Base-by-base conservation (phyloP, 1,140 invertebrate species). In the Ostrea edulis region DNA sequence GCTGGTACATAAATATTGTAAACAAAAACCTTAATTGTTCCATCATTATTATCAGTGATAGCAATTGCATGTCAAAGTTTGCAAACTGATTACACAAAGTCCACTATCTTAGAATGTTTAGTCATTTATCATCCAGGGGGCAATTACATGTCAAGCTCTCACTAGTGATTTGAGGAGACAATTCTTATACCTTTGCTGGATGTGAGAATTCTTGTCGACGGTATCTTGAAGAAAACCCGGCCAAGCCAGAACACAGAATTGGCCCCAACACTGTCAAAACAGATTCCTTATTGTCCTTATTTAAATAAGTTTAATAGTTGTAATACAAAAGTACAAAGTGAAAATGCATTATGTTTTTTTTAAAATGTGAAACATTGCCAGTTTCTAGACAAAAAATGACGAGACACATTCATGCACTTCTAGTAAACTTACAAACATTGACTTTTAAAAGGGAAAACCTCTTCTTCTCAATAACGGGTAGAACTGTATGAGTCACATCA, bases 161-260 rank as follows among this genome's bases (percentile, higher is more conserved):
- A 85, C 8, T 25, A 9, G 8, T 84, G 20, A 58, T 9, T 53
- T 54, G 12, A 22, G 14, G 4, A 20, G 25, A 54, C 25, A 84
- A 52, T 22, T 54, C 25, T 3, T 29, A 77, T 77, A 77, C 68
- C 65, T 87, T 84, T 35, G 25, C 51, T n/a, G 65, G 87, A 55
- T 35, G 86, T 14, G 65, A 25, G 14, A 84, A 51, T 25, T 84
- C 35, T 35, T 87, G 65, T 5, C 9, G 44, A 44, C 53, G 71
- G 53, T 87, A 87, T 87, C 87, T 84, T 22, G 51, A 22, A 20
- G 35, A 58, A 87, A 65, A 87, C 12, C 87, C 87, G 17, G 35
- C 8, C 22, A 87, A 17, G 44, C 87, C 87, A 29, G 51, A 55
- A 35, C 58, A 54, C 7, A 71, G 5, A 7, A 84, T 84, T 3